phyloP scores from a whole-genome alignment of 2,113 vertebrate species.

The Caloenas nicobarica region DNA sequence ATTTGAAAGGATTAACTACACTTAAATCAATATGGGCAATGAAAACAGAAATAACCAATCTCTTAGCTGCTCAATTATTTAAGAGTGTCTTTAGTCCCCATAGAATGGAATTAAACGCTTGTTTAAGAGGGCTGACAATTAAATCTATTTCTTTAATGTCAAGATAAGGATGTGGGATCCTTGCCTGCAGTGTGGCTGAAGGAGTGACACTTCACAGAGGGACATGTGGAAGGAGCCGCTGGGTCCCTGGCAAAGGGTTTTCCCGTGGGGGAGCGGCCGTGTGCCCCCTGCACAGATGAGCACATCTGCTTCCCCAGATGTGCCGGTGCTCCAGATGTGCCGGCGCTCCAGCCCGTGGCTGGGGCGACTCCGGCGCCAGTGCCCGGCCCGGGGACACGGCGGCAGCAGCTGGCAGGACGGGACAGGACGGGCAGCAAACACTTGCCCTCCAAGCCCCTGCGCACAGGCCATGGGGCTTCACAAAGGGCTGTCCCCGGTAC shows the following conservation, averaged over 20 bases:
- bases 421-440: background rate
- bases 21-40: conserved; percentile 81
- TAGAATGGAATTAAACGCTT: conserved; percentile 71
- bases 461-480: accelerated
- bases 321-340: accelerated
- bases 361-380: accelerated
- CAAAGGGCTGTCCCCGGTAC: accelerated
- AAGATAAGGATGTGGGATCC: conserved; percentile 13
- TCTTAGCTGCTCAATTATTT: conserved; percentile 83
- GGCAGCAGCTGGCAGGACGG: accelerated
- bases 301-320: accelerated
- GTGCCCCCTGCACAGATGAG: no score
- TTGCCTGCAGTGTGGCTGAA: background rate
- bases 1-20: conserved; percentile 79
- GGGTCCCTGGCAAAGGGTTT: background rate
- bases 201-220: background rate
- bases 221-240: accelerated
- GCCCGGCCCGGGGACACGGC: accelerated
- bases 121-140: conserved; percentile 71
- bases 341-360: accelerated
- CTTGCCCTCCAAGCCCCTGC: background rate
- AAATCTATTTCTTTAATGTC: conserved; percentile 71
- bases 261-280: background rate
- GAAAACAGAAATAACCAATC: conserved; percentile 82
- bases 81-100: conserved; percentile 71